Conservation (phyloP, 2,888 invertebrate species). For the Abscondita cerata region DNA sequence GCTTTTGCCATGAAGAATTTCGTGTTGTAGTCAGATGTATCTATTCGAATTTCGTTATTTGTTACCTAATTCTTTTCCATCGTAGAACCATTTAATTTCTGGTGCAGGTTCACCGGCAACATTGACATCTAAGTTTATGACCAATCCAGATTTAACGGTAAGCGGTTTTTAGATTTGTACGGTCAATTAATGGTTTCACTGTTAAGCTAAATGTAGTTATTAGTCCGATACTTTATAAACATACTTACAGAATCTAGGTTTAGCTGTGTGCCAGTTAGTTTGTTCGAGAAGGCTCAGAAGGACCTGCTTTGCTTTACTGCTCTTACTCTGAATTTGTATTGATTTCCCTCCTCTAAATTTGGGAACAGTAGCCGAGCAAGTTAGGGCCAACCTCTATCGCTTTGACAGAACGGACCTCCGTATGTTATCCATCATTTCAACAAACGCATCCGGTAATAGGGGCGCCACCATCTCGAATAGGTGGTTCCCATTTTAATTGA, state of each 20-base stretch:
- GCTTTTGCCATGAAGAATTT: conserved; percentile 85
- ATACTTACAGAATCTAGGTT: conserved; percentile 77
- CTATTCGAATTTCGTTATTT: conserved; percentile 77
- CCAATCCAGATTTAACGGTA: conserved; percentile 89
- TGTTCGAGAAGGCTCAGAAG: conserved; percentile 94
- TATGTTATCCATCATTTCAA: conserved; percentile 83
- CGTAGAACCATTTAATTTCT: conserved; percentile 89
- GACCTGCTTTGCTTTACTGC: conserved; percentile 91
- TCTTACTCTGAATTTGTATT: conserved; percentile 90
- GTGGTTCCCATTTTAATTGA: conserved; percentile 95
- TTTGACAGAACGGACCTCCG: conserved; percentile 92
- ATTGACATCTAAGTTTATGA: conserved; percentile 91
- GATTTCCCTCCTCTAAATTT: conserved; percentile 90
- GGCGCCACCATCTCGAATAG: conserved; percentile 91
- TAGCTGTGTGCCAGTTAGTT: conserved; percentile 81
- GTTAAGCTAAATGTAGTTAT: conserved; percentile 21
- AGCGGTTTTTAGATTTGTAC: conserved; percentile 89
- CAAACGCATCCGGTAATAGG: conserved; percentile 87
- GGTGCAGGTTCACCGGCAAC: conserved; percentile 97
- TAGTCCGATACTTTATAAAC: conserved; percentile 9
- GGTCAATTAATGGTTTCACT: conserved; percentile 96
- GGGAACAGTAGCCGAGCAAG: conserved; percentile 67
- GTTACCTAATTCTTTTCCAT: conserved; percentile 75
- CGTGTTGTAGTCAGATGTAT: conserved; percentile 86
- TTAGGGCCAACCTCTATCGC: conserved; percentile 74